These are phyloP conservation scores for Oryctes rhinoceros DNA, from an alignment of 1,140 invertebrate genomes.

Conservation along the genomic window DNA sequence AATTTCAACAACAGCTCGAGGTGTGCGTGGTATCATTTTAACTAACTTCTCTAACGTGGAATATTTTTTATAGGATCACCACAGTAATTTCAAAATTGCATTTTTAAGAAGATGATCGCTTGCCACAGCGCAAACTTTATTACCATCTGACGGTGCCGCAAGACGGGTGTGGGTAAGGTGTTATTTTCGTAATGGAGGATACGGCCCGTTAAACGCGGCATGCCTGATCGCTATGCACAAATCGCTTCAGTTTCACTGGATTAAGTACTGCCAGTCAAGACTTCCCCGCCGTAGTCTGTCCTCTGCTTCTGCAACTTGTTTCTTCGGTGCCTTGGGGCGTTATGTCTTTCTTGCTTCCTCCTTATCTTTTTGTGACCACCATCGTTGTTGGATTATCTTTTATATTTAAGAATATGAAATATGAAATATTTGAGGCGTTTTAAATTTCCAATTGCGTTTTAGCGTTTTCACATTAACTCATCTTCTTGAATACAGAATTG, in stretches of 20 bases:
- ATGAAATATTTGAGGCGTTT: neutral
- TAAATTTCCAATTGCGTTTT: neutral
- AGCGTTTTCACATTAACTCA: no score
- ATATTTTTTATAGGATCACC: neutral
- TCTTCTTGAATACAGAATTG: no score
- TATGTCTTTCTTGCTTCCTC: neutral
- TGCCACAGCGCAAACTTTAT: neutral
- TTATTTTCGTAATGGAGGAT: slow-evolving; percentile 40
- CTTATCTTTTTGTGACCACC: neutral
- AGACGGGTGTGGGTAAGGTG: slow-evolving; percentile 7
- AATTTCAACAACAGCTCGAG: no score
- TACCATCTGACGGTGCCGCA: neutral
- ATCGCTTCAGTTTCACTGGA: slow-evolving; percentile 33
- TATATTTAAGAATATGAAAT: neutral
- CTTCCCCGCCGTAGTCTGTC: neutral
- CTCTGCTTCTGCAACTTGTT: neutral
- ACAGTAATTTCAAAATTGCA: slow-evolving; percentile 10
- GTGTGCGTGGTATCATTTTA: no score
- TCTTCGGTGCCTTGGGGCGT: neutral
- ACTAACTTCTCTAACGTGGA: neutral
- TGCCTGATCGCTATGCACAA: slow-evolving; percentile 34
- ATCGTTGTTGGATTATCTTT: neutral
- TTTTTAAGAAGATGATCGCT: neutral
- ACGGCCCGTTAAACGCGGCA: slow-evolving; percentile 32
- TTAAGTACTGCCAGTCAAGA: slow-evolving; percentile 32